A percentile compares a stretch with the other conserved stretches of the same genome.
phyloP scores from a whole-genome alignment of 2,797 vertebrate genomes.

The Knipowitschia caucasica region DNA sequence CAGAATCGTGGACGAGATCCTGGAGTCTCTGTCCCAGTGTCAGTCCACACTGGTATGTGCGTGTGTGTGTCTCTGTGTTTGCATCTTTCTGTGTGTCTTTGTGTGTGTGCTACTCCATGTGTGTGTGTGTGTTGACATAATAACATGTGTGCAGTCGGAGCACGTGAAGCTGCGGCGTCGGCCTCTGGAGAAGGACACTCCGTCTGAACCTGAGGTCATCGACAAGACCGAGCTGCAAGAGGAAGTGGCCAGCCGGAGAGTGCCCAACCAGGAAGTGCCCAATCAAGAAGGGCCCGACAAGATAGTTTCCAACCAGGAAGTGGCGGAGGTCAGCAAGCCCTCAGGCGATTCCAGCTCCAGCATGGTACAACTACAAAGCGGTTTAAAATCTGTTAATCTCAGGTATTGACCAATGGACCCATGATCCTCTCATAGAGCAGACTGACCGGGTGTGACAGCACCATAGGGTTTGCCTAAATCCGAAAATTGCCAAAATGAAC shows the following conservation, averaged over 20 bases:
- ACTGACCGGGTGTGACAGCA: too few species aligned
- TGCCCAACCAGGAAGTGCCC: conserved; percentile 62
- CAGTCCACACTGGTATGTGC: conserved; percentile 88
- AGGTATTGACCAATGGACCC: too few species aligned
- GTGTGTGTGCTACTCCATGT: too few species aligned
- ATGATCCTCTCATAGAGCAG: too few species aligned
- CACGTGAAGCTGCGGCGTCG: conserved; percentile 83
- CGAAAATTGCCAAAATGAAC: too few species aligned
- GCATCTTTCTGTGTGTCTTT: too few species aligned
- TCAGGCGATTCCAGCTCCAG: conserved; percentile 80
- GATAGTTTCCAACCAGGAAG: conserved; percentile 57
- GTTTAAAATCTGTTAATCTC: too few species aligned
- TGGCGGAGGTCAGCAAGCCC: too few species aligned
- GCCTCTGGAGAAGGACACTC: conserved; percentile 76
- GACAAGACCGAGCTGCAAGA: conserved; percentile 75
- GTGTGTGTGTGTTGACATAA: too few species aligned
- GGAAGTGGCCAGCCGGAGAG: conserved; percentile 34
- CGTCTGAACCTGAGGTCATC: conserved; percentile 76
- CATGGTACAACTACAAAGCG: conserved; percentile 63
- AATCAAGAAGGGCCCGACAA: too few species aligned
- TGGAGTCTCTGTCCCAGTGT: conserved; percentile 87
- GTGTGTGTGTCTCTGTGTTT: too few species aligned
- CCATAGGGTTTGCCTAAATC: too few species aligned
- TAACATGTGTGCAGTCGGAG: conserved; percentile 79
- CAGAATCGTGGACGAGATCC: conserved; percentile 90